phyloP scores from a whole-genome alignment of 2,113 vertebrate species.

The Odocoileus hemionus region DNA sequence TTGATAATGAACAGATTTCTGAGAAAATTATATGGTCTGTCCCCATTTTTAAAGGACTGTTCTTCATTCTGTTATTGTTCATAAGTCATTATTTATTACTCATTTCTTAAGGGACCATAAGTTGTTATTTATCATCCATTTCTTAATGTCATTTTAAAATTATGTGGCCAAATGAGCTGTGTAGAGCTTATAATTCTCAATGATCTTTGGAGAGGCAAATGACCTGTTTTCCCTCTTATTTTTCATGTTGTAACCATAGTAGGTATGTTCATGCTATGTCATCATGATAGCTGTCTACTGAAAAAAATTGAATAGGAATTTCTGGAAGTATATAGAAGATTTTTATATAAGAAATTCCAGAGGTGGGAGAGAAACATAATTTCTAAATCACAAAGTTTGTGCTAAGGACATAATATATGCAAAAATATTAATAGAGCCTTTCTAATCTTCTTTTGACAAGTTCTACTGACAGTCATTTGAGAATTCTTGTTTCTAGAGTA shows the following conservation, averaged over 20 bases:
- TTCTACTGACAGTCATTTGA: conserved; percentile 48
- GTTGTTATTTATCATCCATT: not conserved
- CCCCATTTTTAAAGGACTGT: not conserved
- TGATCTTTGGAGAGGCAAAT: not conserved
- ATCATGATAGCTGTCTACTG: not conserved
- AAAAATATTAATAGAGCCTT: conserved; percentile 64
- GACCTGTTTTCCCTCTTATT: not conserved
- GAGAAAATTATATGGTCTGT: not conserved
- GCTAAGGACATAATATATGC: conserved; percentile 27
- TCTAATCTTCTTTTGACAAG: conserved; percentile 54
- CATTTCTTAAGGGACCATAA: not conserved
- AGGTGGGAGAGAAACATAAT: not conserved
- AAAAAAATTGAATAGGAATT: not conserved
- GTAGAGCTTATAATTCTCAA: not conserved
- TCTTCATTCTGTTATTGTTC: conserved; percentile 12
- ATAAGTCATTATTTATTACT: not conserved
- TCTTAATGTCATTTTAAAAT: conserved; percentile 23
- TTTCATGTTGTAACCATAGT: not conserved
- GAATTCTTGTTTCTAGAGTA: conserved; percentile 48
- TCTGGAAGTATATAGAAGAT: not conserved
- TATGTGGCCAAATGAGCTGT: not conserved
- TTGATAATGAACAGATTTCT: not conserved
- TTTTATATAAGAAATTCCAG: conserved; percentile 35
- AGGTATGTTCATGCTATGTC: not conserved
- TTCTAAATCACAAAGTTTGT: conserved; percentile 37